phyloP scores from a whole-genome alignment of 2,797 vertebrate genomes.

The Epinephelus awoara region DNA sequence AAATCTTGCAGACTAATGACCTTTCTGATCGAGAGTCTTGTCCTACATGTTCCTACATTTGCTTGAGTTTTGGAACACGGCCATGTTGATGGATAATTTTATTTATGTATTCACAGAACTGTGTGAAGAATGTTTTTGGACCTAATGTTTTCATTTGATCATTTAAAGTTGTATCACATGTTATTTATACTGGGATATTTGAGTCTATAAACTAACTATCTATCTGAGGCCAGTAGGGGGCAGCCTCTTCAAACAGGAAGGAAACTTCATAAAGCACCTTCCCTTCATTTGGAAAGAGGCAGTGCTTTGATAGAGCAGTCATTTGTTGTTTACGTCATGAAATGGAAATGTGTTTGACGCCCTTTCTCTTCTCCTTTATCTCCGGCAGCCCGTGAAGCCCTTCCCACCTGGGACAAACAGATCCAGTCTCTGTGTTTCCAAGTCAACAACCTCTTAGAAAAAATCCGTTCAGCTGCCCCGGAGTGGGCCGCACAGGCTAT shows the following conservation, averaged over 20 bases:
- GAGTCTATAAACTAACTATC: neutral
- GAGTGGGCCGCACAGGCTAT: slow-evolving; percentile 98
- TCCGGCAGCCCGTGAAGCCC: slow-evolving; percentile 92
- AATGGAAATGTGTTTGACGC: too few species aligned
- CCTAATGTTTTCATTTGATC: neutral
- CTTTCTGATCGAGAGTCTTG: too few species aligned
- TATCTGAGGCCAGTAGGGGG: slow-evolving; percentile 44
- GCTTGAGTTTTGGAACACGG: too few species aligned
- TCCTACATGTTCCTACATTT: too few species aligned
- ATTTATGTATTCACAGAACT: neutral
- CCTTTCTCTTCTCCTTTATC: neutral
- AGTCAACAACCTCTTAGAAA: slow-evolving; percentile 98
- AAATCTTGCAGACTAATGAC: too few species aligned
- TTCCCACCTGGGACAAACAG: slow-evolving; percentile 99
- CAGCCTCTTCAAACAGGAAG: neutral
- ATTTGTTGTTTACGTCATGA: neutral
- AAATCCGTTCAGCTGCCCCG: slow-evolving; percentile 94
- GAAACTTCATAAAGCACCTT: neutral
- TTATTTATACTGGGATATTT: neutral
- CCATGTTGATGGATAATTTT: neutral
- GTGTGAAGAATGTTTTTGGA: neutral
- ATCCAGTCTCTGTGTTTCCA: slow-evolving; percentile 99
- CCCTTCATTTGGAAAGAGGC: neutral
- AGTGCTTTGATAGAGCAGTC: neutral
- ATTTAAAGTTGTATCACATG: neutral